Conservation (phyloP, 2,888 invertebrate genomes). For the Mechanitis messenoides region DNA sequence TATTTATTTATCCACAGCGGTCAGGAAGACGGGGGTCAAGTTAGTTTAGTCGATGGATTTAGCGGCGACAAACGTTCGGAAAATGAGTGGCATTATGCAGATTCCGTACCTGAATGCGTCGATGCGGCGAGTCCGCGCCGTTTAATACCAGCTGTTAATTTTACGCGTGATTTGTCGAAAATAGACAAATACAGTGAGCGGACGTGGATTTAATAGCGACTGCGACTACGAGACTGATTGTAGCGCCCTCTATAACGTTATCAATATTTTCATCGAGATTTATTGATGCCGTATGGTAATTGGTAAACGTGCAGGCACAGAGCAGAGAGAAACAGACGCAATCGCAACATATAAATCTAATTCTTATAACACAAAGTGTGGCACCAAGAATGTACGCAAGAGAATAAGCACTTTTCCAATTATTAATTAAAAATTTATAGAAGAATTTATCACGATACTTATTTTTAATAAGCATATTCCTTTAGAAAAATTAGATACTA, state of each 20-base stretch:
- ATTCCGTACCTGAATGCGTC: constrained; percentile 49
- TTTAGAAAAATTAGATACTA: too few relatives aligned
- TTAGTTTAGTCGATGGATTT: constrained; percentile 50
- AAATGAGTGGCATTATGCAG: constrained; percentile 69
- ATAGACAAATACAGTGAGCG: constrained; percentile 44
- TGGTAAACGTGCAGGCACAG: constrained; percentile 32
- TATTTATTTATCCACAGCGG: constrained; percentile 21
- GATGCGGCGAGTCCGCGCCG: constrained; percentile 38
- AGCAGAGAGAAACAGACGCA: constrained; percentile 7
- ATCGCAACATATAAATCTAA: constrained; percentile 6
- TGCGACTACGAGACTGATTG: constrained; percentile 30
- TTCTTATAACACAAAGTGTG: not conserved
- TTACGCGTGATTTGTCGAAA: constrained; percentile 43
- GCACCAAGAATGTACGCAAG: too few relatives aligned
- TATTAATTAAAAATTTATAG: too few relatives aligned
- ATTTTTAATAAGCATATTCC: too few relatives aligned
- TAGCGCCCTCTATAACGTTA: constrained; percentile 42
- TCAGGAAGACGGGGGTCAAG: constrained; percentile 35
- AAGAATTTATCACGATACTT: too few relatives aligned
- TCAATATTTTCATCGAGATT: constrained; percentile 62
- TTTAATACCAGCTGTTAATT: constrained; percentile 48
- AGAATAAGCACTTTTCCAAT: too few relatives aligned
- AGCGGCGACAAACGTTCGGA: constrained; percentile 58
- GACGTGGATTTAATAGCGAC: constrained; percentile 39
- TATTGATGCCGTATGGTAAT: constrained; percentile 51